A percentile compares a stretch with the other conserved stretches of the same genome.
Conservation (phyloP, 2,888 invertebrate genomes). For the Blera fallax region DNA sequence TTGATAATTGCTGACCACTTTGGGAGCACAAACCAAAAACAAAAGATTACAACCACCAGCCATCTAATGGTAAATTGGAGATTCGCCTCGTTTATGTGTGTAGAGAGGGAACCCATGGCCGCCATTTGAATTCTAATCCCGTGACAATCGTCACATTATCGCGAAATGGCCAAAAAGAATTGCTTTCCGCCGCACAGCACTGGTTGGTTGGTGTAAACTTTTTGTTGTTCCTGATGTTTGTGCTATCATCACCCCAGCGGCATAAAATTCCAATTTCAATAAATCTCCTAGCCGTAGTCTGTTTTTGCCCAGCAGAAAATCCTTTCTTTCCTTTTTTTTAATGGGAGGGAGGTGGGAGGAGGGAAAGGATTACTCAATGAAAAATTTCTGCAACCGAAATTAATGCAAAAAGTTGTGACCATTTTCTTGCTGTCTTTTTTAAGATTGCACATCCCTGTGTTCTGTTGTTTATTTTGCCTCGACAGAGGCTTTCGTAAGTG, state of each 20-base stretch:
- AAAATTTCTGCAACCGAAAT: conserved; percentile 45
- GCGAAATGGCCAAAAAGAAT: conserved; percentile 30
- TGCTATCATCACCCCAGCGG: conserved; percentile 17
- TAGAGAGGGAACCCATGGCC: neutral
- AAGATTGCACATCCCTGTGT: neutral
- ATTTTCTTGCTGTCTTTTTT: neutral
- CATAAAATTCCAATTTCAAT: conserved; percentile 51
- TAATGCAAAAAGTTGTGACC: conserved; percentile 49
- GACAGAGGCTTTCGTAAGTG: neutral
- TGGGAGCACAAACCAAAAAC: neutral
- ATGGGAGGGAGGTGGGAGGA: neutral
- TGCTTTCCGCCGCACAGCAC: conserved; percentile 12
- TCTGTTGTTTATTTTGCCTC: neutral
- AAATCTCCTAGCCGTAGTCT: conserved; percentile 15
- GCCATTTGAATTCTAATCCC: conserved; percentile 49
- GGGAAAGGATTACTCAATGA: conserved; percentile 23
- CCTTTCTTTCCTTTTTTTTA: neutral
- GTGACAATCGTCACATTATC: conserved; percentile 56
- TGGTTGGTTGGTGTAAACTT: neutral
- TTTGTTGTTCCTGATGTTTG: conserved; percentile 7
- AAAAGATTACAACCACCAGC: neutral
- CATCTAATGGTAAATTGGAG: conserved; percentile 9
- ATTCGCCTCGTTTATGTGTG: neutral
- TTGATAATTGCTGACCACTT: neutral
- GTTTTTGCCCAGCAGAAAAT: neutral